Percentiles rank a stretch among this genome's conserved stretches.
Evolutionary conservation across 2,797 vertebrate species (phyloP).

Genomic region (Dryobates pubescens): DNA sequence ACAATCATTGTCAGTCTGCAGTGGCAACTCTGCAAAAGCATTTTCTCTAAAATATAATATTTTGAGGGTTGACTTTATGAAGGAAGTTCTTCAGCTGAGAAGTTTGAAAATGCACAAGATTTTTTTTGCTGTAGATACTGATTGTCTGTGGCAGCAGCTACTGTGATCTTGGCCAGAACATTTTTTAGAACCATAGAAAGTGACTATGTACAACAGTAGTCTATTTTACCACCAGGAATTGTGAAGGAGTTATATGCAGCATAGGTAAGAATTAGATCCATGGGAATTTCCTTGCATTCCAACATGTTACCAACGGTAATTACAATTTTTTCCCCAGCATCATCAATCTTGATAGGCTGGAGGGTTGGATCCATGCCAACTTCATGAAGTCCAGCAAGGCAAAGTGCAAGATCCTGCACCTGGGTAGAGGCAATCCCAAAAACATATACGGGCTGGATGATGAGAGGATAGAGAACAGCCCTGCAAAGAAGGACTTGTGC

Average conservation of each 20-base stretch:
- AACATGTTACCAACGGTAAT: not conserved
- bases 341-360: too few relatives aligned
- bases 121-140: not conserved
- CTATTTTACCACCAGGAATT: not conserved
- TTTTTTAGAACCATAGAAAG: fast-evolving
- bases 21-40: not conserved
- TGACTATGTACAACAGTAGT: not conserved
- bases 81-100: not conserved
- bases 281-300: not conserved
- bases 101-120: not conserved
- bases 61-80: not conserved
- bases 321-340: not conserved
- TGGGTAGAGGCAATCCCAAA: too few relatives aligned
- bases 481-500: too few relatives aligned
- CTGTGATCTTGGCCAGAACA: not conserved
- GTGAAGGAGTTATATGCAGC: not conserved
- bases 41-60: not conserved
- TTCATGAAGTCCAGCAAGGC: too few relatives aligned
- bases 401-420: too few relatives aligned
- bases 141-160: not conserved
- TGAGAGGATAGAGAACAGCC: too few relatives aligned
- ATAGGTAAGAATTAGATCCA: not conserved
- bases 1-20: not conserved
- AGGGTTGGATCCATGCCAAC: too few relatives aligned
- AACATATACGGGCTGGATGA: too few relatives aligned